Evolutionary conservation across 2,113 vertebrate species (phyloP).

Genomic region (Sinosuthora webbiana): DNA sequence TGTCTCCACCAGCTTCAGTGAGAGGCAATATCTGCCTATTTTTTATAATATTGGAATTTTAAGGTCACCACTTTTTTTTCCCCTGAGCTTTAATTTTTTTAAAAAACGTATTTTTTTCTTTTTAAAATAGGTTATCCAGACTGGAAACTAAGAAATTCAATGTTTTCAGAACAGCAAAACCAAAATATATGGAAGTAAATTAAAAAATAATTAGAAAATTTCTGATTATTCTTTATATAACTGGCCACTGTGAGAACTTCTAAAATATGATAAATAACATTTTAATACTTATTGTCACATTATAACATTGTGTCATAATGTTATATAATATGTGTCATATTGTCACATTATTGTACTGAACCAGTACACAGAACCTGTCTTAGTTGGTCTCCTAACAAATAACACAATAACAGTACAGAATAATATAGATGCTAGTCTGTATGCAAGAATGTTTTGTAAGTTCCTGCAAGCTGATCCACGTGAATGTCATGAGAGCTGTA

Average conservation of each 20-base stretch:
- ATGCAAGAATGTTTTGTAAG: neutral
- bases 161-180: neutral
- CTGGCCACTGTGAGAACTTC: neutral
- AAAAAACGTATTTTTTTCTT: neutral
- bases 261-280: neutral
- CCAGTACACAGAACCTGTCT: neutral
- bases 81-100: neutral
- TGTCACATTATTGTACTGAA: neutral
- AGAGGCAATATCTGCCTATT: neutral
- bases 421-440: neutral
- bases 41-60: neutral
- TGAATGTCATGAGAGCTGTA: neutral
- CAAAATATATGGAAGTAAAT: neutral
- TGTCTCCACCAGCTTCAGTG: neutral
- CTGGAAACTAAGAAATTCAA: neutral
- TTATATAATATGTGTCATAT: too few relatives aligned
- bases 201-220: rapidly evolving
- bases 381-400: neutral
- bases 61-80: neutral
- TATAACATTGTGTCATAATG: too few relatives aligned
- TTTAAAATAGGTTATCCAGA: neutral
- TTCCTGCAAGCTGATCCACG: neutral
- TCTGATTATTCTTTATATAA: neutral
- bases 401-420: neutral
- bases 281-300: neutral